phyloP scores from a whole-genome alignment of 2,797 vertebrate species.

The Enteromius anoplus region DNA sequence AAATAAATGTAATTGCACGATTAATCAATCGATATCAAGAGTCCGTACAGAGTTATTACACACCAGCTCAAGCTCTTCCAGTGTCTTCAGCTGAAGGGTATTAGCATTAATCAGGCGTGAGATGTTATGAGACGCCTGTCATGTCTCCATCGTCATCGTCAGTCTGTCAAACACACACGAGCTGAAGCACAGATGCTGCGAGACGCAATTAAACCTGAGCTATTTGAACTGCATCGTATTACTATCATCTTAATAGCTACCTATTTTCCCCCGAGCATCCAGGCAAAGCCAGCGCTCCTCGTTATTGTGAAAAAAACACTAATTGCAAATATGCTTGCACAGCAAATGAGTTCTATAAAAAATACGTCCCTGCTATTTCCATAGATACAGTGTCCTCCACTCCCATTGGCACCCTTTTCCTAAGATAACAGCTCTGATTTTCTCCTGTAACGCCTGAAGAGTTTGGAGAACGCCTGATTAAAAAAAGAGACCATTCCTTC shows the following conservation, averaged over 20 bases:
- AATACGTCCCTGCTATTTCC: not conserved
- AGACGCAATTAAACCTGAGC: not conserved
- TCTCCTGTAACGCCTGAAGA: too few species aligned
- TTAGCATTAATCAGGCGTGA: not conserved
- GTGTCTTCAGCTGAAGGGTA: not conserved
- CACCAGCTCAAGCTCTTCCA: not conserved
- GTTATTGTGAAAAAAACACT: not conserved
- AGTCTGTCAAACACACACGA: not conserved
- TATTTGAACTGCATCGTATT: not conserved
- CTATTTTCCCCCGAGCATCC: not conserved
- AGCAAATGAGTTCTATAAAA: not conserved
- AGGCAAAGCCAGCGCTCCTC: not conserved
- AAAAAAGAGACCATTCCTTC: too few species aligned
- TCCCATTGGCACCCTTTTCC: too few species aligned
- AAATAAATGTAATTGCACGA: too few species aligned
- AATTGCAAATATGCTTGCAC: not conserved
- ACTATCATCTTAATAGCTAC: not conserved
- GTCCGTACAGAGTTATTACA: too few species aligned
- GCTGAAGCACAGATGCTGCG: not conserved
- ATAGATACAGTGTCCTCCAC: not conserved
- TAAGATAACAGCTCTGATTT: too few species aligned
- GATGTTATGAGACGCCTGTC: not conserved
- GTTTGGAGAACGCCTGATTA: too few species aligned
- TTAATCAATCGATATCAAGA: not conserved
- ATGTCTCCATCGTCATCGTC: slow-evolving; percentile 12